These are phyloP conservation scores for Scrobipalpa costella DNA, from an alignment of 2,888 invertebrate species.

Conservation along the genomic window DNA sequence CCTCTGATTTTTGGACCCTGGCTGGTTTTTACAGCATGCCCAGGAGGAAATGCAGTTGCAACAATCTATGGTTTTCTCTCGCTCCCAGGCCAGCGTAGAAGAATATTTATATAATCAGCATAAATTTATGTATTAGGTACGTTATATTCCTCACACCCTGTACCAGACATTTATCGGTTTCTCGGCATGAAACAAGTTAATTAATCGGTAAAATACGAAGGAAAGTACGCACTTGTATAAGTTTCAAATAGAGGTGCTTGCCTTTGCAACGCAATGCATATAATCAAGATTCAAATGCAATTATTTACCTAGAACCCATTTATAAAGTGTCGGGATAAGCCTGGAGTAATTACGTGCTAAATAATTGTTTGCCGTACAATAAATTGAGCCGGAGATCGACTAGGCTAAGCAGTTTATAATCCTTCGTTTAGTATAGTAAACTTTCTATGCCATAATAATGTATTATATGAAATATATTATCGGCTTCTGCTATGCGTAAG, in stretches of 20 bases:
- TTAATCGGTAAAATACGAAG: slow-evolving; percentile 47
- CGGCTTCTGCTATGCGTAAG: too few relatives aligned
- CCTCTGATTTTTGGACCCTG: too few relatives aligned
- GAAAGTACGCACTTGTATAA: slow-evolving; percentile 44
- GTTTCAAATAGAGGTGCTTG: slow-evolving; percentile 49
- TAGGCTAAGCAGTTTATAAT: slow-evolving; percentile 3
- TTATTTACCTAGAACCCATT: slow-evolving; percentile 37
- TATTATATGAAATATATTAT: too few relatives aligned
- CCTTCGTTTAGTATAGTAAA: not conserved
- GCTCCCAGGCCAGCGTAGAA: too few relatives aligned
- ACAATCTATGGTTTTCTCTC: too few relatives aligned
- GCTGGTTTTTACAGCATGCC: too few relatives aligned
- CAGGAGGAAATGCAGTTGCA: too few relatives aligned
- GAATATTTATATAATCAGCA: too few relatives aligned
- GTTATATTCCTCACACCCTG: not conserved
- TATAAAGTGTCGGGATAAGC: slow-evolving; percentile 25
- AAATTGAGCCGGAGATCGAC: slow-evolving; percentile 2
- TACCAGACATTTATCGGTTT: not conserved
- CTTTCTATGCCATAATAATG: not conserved
- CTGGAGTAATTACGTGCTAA: slow-evolving; percentile 22
- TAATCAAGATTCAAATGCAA: slow-evolving; percentile 50
- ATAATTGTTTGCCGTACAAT: slow-evolving; percentile 10
- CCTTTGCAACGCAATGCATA: slow-evolving; percentile 34
- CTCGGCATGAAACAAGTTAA: slow-evolving; percentile 45
- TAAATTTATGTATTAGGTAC: not conserved